Percentiles rank a stretch among this genome's conserved stretches.
Evolutionary conservation across 2,113 vertebrate species (phyloP).

Genomic region (Microtus montanus): DNA sequence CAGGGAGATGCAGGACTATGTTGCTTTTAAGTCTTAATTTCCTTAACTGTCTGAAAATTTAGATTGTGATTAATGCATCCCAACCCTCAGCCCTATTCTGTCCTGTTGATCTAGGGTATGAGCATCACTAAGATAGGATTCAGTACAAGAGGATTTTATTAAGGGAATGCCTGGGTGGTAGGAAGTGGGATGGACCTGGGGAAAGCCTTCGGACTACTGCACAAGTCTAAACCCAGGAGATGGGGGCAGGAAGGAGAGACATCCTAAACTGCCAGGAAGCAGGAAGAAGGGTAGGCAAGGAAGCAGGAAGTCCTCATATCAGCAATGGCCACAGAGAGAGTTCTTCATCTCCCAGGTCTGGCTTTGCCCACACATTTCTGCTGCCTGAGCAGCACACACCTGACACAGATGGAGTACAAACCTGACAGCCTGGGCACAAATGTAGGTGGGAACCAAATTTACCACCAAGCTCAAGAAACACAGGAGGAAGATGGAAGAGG

Average conservation of each 20-base stretch:
- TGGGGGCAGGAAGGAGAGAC: neutral
- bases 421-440: neutral
- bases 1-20: neutral
- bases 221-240: neutral
- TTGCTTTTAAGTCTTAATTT: constrained; percentile 26
- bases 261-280: neutral
- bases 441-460: no score
- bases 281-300: neutral
- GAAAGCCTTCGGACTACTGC: neutral
- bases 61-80: neutral
- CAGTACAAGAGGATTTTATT: neutral
- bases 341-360: neutral
- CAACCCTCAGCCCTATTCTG: neutral
- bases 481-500: neutral
- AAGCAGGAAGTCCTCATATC: neutral
- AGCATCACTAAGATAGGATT: neutral
- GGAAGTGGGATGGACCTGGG: neutral
- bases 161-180: neutral
- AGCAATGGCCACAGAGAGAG: neutral
- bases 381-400: rapidly evolving
- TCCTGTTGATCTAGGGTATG: neutral
- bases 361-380: neutral
- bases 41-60: neutral
- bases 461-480: neutral
- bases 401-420: neutral